These are phyloP conservation scores for Papilio demoleus DNA, from an alignment of 2,888 invertebrate genomes.

Conservation along the genomic window DNA sequence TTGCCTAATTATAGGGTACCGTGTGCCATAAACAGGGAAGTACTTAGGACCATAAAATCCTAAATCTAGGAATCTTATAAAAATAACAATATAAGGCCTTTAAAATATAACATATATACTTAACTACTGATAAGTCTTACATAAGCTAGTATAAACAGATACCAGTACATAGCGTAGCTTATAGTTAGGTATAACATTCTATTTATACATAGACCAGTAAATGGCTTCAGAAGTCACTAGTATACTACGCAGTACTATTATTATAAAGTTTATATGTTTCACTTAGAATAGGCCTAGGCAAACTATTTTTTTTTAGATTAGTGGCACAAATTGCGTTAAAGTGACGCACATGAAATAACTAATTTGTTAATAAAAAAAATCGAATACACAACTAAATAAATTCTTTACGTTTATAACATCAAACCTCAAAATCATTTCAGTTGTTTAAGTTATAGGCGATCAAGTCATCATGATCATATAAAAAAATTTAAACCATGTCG, in stretches of 20 bases:
- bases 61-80: not conserved
- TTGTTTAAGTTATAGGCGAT: not conserved
- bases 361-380: not conserved
- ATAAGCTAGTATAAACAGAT: not conserved
- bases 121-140: conserved; percentile 3
- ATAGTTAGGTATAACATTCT: conserved; percentile 15
- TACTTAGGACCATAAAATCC: not conserved
- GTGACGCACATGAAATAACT: too few species aligned
- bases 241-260: not conserved
- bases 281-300: too few species aligned
- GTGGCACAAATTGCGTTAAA: too few species aligned
- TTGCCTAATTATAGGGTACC: not conserved
- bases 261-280: too few species aligned
- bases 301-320: too few species aligned
- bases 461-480: too few species aligned
- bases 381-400: too few species aligned
- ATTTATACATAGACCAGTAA: conserved; percentile 33
- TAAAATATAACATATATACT: not conserved
- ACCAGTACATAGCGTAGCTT: conserved; percentile 6
- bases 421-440: not conserved
- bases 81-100: not conserved
- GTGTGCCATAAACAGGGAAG: not conserved
- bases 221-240: conserved; percentile 36
- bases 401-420: too few species aligned
- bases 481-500: too few species aligned